Conservation (phyloP, 2,888 invertebrate species). For the Trachelus iudaicus region DNA sequence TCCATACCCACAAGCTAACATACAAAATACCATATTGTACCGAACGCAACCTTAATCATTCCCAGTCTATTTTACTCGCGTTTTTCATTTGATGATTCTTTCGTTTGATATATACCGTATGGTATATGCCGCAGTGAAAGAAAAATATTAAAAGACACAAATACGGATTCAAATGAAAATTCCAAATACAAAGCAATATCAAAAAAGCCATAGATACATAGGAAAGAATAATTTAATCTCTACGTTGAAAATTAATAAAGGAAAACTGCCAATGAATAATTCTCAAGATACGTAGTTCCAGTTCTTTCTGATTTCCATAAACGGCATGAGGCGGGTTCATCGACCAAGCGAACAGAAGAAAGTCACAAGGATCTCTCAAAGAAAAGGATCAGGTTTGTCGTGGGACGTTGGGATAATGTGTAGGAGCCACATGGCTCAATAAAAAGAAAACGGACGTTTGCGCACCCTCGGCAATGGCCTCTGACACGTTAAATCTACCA, state of each 20-base stretch:
- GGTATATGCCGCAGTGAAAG: not conserved
- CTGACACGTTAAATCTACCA: not conserved
- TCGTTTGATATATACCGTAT: not conserved
- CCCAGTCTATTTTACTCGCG: too few species aligned
- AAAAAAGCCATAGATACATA: too few species aligned
- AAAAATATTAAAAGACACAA: not conserved
- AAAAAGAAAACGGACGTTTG: not conserved
- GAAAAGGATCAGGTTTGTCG: not conserved
- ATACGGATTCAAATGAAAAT: not conserved
- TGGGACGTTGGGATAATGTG: not conserved
- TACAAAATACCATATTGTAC: not conserved
- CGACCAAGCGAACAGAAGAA: not conserved
- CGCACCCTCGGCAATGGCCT: not conserved
- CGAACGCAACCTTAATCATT: not conserved
- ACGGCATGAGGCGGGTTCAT: not conserved
- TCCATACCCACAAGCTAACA: not conserved
- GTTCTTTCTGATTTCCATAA: not conserved
- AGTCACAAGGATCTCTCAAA: not conserved
- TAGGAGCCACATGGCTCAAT: not conserved
- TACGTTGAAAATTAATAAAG: not conserved
- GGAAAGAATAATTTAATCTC: too few species aligned
- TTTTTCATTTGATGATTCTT: not conserved
- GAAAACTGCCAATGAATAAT: not conserved
- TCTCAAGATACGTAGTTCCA: not conserved
- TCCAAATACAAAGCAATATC: not conserved